Conservation (phyloP, 2,888 invertebrate species). For the Polietes domitor region DNA sequence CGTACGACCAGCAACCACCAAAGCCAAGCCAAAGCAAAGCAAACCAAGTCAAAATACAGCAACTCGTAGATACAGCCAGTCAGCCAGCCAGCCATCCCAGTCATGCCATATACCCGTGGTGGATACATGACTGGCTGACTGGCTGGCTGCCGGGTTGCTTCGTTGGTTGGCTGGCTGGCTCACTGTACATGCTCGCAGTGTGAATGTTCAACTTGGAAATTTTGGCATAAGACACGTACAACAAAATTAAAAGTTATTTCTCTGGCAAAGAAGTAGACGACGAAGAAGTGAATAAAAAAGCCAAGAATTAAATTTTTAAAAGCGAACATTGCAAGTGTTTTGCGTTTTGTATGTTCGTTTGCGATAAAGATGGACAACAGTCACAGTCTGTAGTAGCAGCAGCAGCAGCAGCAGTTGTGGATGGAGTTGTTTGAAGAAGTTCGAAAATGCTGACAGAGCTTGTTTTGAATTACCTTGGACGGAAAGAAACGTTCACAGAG, state of each 20-base stretch:
- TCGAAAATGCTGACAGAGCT: conserved; percentile 24
- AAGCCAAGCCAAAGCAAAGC: conserved; percentile 61
- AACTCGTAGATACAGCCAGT: conserved; percentile 6
- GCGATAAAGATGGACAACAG: conserved; percentile 20
- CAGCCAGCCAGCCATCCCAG: background rate
- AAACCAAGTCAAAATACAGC: conserved; percentile 49
- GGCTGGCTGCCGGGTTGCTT: too few species aligned
- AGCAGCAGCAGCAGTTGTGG: background rate
- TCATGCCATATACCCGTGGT: background rate
- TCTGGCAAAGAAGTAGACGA: conserved; percentile 12
- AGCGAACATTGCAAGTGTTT: conserved; percentile 18
- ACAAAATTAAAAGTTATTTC: conserved; percentile 63
- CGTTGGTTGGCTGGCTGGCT: background rate
- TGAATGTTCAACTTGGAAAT: conserved; percentile 45
- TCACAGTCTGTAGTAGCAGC: too few species aligned
- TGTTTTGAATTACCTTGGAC: background rate
- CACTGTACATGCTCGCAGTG: background rate
- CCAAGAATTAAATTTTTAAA: conserved; percentile 25
- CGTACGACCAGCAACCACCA: conserved; percentile 4
- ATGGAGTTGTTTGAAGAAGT: background rate
- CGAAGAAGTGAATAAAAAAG: conserved; percentile 19
- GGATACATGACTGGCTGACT: background rate
- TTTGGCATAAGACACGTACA: conserved; percentile 62
- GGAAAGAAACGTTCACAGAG: background rate
- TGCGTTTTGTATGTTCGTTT: background rate